Percentiles rank a stretch among this genome's conserved stretches.
These are phyloP conservation scores for Coendou prehensilis DNA, from an alignment of 2,797 vertebrate species.

Conservation along the genomic window DNA sequence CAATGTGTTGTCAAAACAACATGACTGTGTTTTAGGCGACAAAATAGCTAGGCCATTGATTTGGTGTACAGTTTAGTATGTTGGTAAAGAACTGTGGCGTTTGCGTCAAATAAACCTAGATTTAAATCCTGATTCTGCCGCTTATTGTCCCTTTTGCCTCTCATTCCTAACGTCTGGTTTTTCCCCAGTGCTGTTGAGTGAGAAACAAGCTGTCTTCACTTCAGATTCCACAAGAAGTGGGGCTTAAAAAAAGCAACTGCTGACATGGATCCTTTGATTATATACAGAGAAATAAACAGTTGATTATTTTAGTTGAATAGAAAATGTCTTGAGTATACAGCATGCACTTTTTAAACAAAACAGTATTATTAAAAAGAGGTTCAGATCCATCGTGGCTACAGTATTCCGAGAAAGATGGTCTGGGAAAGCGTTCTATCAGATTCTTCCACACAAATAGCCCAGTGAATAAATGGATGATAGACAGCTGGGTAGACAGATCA, in stretches of 20 bases:
- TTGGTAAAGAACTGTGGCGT: background rate
- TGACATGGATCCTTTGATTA: constrained; percentile 61
- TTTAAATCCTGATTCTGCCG: constrained; percentile 12
- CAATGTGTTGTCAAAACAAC: constrained; percentile 5
- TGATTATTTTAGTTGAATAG: constrained; percentile 57
- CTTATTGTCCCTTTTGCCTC: constrained; percentile 20
- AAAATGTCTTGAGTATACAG: background rate
- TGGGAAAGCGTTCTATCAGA: constrained; percentile 21
- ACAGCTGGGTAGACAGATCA: too few relatives aligned
- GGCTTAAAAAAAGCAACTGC: constrained; percentile 44
- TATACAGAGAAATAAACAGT: background rate
- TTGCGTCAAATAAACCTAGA: background rate
- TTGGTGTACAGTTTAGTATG: background rate
- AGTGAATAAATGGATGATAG: background rate
- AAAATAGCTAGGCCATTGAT: background rate
- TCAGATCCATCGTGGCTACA: background rate
- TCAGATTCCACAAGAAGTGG: constrained; percentile 43
- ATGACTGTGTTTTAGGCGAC: background rate
- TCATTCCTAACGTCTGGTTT: background rate
- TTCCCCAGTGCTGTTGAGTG: background rate
- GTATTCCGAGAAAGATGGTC: background rate
- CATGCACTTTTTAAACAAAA: background rate
- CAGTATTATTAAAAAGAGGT: constrained; percentile 21
- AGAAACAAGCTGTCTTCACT: constrained; percentile 70
- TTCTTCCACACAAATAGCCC: background rate